These are phyloP conservation scores for Pseudopipra pipra DNA, from an alignment of 2,113 vertebrate genomes.

Conservation along the genomic window DNA sequence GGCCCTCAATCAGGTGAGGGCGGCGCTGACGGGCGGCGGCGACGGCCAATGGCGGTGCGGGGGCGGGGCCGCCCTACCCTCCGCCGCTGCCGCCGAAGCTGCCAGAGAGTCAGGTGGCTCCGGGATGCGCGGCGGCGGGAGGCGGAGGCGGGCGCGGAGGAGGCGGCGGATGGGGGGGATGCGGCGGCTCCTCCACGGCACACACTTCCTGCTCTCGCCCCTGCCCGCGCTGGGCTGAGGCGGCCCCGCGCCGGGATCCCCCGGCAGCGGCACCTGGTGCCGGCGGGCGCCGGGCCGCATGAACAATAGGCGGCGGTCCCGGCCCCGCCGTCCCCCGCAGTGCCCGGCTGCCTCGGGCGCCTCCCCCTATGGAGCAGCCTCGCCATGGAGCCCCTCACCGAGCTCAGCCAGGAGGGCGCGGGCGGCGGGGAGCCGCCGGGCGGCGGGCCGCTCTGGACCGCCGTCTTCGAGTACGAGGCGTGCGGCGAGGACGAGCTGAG, in stretches of 20 bases:
- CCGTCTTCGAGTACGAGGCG: slow-evolving; percentile 96
- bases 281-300: slow-evolving; percentile 64
- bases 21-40: neutral
- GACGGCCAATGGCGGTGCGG: neutral
- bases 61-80: neutral
- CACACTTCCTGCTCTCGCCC: neutral
- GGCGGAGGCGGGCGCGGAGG: neutral
- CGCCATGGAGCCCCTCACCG: slow-evolving; percentile 79
- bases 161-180: neutral
- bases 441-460: slow-evolving; percentile 82
- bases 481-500: slow-evolving; percentile 94
- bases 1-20: slow-evolving; percentile 15
- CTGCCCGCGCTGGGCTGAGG: neutral
- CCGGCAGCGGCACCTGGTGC: slow-evolving; percentile 4
- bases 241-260: neutral
- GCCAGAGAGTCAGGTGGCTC: slow-evolving; percentile 65
- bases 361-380: slow-evolving; percentile 77
- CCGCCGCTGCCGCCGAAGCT: slow-evolving; percentile 37
- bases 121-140: slow-evolving; percentile 41
- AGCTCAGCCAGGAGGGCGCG: slow-evolving; percentile 75
- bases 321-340: slow-evolving; percentile 54
- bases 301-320: slow-evolving; percentile 72
- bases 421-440: slow-evolving; percentile 58
- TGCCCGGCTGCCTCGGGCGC: slow-evolving; percentile 62
- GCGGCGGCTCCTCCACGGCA: neutral